Evolutionary conservation across 2,888 invertebrate species (phyloP).

Genomic region (Cheilosia urbana): DNA sequence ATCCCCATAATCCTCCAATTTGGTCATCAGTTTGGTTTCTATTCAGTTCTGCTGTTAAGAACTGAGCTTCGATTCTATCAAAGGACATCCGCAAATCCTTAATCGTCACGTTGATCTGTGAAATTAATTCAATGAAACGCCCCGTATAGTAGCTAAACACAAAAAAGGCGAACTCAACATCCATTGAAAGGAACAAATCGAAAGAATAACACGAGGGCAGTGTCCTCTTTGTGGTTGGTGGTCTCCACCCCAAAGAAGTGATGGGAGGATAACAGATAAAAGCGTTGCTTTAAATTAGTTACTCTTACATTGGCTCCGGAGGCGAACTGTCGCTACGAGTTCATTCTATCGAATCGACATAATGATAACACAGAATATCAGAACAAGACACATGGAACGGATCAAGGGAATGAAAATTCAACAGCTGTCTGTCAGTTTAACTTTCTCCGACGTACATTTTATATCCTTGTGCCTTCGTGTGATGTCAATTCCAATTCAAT

Average conservation of each 20-base stretch:
- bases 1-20: slow-evolving; percentile 60
- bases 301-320: slow-evolving; percentile 26
- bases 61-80: slow-evolving; percentile 44
- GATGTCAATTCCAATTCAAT: slow-evolving; percentile 63
- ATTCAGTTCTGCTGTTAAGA: slow-evolving; percentile 7
- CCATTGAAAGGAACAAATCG: slow-evolving; percentile 1
- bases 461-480: slow-evolving; percentile 17
- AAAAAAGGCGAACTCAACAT: neutral
- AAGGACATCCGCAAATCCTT: slow-evolving; percentile 44
- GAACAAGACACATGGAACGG: slow-evolving; percentile 50
- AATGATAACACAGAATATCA: slow-evolving; percentile 46
- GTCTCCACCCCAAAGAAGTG: neutral
- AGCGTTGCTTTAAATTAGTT: slow-evolving; percentile 66
- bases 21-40: slow-evolving; percentile 36
- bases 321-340: slow-evolving; percentile 22
- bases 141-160: slow-evolving; percentile 11
- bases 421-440: slow-evolving; percentile 68
- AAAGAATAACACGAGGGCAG: slow-evolving; percentile 37
- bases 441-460: slow-evolving; percentile 35
- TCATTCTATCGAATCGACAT: slow-evolving; percentile 18
- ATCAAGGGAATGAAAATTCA: slow-evolving; percentile 64
- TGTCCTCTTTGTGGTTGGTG: slow-evolving; percentile 41
- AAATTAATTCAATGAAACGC: slow-evolving; percentile 76
- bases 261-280: slow-evolving; percentile 38
- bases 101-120: slow-evolving; percentile 77